Conservation (phyloP, 37 sponge, comb jelly and placozoan genomes). For the Oopsacas minuta region DNA sequence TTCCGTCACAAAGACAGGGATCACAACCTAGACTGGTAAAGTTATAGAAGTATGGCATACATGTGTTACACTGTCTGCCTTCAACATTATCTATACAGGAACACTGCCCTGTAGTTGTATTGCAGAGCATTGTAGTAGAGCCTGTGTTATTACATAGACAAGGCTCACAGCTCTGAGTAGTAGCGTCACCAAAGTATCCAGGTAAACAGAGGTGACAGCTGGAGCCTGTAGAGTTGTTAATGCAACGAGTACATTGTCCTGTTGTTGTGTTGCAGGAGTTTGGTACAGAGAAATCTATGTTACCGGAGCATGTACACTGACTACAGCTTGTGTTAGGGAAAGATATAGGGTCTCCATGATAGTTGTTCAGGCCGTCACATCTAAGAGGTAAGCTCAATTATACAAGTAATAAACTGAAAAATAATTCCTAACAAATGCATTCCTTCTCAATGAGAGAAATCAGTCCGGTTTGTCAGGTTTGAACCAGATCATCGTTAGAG, state of each 20-base stretch:
- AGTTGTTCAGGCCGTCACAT: background rate
- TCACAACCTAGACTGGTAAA: slow-evolving; percentile 28
- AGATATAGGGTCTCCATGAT: background rate
- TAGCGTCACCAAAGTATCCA: slow-evolving; percentile 54
- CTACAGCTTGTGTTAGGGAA: slow-evolving; percentile 23
- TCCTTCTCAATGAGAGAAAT: too few relatives aligned
- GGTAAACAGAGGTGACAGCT: slow-evolving; percentile 49
- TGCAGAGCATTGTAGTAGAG: slow-evolving; percentile 18
- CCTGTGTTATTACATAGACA: background rate
- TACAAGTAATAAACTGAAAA: too few relatives aligned
- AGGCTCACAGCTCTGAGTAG: slow-evolving; percentile 24
- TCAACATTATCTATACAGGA: slow-evolving; percentile 30
- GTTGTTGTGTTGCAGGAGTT: slow-evolving; percentile 50
- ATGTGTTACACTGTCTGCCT: slow-evolving; percentile 22
- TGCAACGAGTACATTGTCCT: slow-evolving; percentile 57
- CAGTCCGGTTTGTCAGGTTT: too few relatives aligned
- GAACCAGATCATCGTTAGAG: too few relatives aligned
- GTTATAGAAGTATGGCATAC: slow-evolving; percentile 20
- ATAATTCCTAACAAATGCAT: too few relatives aligned
- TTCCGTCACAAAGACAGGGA: slow-evolving; percentile 26
- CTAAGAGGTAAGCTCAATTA: too few relatives aligned
- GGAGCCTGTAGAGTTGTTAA: slow-evolving; percentile 62
- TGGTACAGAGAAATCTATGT: slow-evolving; percentile 54
- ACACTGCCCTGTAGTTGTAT: slow-evolving; percentile 28
- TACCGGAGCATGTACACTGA: slow-evolving; percentile 47